Conservation (phyloP, 1,140 invertebrate species). For the Micrasema minimum region DNA sequence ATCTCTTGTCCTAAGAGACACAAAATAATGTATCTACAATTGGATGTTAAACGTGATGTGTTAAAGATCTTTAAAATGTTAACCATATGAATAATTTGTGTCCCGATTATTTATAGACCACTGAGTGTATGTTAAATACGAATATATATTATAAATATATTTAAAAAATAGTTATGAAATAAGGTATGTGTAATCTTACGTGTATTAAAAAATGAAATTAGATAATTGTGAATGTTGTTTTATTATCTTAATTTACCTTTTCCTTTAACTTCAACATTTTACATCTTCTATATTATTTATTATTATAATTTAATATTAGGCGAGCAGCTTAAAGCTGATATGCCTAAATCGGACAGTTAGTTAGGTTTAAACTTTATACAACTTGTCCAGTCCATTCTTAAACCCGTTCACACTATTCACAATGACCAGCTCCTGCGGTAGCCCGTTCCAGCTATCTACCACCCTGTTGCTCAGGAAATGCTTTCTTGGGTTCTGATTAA, state of each 20-base stretch:
- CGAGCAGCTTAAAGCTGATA: no score
- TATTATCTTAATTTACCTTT: slow-evolving; percentile 3
- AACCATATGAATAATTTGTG: slow-evolving; percentile 43
- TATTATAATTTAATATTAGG: no score
- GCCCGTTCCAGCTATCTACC: no score
- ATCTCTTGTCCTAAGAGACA: slow-evolving; percentile 32
- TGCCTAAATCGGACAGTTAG: no score
- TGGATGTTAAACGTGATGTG: slow-evolving; percentile 33
- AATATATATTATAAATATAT: slow-evolving; percentile 51
- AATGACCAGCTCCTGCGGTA: no score
- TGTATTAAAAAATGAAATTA: slow-evolving; percentile 54
- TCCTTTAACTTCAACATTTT: no score
- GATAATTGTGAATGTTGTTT: slow-evolving; percentile 51
- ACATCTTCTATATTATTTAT: no score
- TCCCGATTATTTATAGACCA: slow-evolving; percentile 51
- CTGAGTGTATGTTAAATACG: slow-evolving; percentile 49
- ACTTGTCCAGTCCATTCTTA: no score
- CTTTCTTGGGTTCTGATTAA: no score
- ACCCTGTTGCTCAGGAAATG: no score
- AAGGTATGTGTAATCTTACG: slow-evolving; percentile 54
- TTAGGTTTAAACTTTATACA: no score
- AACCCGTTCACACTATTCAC: no score
- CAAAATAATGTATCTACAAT: slow-evolving; percentile 30
- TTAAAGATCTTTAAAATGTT: slow-evolving; percentile 44
- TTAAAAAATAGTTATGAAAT: slow-evolving; percentile 48